Conservation (phyloP, 1,140 invertebrate genomes). For the Druon quercuslanigerum region DNA sequence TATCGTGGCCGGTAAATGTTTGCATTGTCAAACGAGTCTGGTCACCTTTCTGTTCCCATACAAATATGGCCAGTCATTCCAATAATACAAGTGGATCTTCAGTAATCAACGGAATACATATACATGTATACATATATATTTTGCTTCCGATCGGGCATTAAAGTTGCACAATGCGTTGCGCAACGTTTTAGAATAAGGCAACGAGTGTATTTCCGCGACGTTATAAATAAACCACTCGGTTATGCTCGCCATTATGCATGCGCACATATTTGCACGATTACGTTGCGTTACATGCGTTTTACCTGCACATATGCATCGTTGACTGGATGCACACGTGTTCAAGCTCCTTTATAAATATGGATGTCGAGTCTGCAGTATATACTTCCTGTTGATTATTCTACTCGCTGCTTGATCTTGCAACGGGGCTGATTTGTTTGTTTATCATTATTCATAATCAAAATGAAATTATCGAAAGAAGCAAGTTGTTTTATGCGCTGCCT, state of each 20-base stretch:
- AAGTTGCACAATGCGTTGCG: conserved; percentile 65
- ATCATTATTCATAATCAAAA: conserved; percentile 6
- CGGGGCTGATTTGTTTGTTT: conserved; percentile 7
- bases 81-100: conserved; percentile 6
- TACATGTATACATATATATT: not conserved
- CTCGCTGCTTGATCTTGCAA: conserved; percentile 13
- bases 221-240: conserved; percentile 72
- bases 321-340: conserved; percentile 34
- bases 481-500: too few species aligned
- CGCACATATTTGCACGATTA: conserved; percentile 59
- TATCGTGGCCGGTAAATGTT: conserved; percentile 17
- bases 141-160: not conserved
- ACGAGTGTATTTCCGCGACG: conserved; percentile 63
- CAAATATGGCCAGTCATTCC: not conserved
- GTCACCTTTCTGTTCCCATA: not conserved
- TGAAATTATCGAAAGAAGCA: too few species aligned
- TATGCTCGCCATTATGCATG: conserved; percentile 68
- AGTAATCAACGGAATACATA: conserved; percentile 2
- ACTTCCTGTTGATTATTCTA: conserved; percentile 37
- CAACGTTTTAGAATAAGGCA: conserved; percentile 69
- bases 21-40: not conserved
- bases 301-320: conserved; percentile 42
- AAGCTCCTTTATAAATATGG: conserved; percentile 48
- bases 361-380: conserved; percentile 41
- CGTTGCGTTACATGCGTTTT: conserved; percentile 41